Base-by-base conservation (phyloP, 2,113 vertebrate genomes). In the Mohoua ochrocephala region DNA sequence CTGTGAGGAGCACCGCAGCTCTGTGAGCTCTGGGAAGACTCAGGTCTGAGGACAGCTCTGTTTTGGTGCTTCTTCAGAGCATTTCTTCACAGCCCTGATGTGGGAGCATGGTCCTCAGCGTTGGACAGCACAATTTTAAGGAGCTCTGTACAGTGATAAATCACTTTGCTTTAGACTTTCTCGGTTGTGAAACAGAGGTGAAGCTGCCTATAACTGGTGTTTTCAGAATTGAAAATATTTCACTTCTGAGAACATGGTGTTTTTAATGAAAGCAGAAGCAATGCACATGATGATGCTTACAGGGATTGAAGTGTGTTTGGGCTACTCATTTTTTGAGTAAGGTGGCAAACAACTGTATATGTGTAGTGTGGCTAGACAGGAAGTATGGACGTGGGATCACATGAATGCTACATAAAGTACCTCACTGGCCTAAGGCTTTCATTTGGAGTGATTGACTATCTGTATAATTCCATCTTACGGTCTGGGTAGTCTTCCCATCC, bases 111-210 rank as follows among this genome's bases (percentile, higher is more conserved):
- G 24, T 64, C 23, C 15, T 71, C 17, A 27, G 57, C 41, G 31
- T 19, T 57, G 47, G 35, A n/a, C 65, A 73, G 50, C 57, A 88
- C 39, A 19, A 1, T 73, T 76, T 87, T 14, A 37, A 59, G 65
- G 53, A 78, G 15, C 20, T 50, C 20, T 69, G 1, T 3, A 2
- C 12, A 42, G 26, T 11, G 13, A 54, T 64, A 73, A 53, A 84
- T 78, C 16, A 15, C 49, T 78, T 52, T 14, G 27, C 35, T 77
- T 70, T 67, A 31, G 28, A 16, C 18, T 39, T 21, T 89, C n/a
- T n/a, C 0, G 0, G 1, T 2, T 85, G 53, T 35, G 44, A 50
- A 87, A 15, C 33, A 54, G 41, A 69, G 50, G 39, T 47, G 37
- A 88, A 70, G 26, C 27, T 91, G 49, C 68, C 70, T 73, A 0